Evolutionary conservation across 2,888 invertebrate species (phyloP).

Genomic region (Steinernema carpocapsae): DNA sequence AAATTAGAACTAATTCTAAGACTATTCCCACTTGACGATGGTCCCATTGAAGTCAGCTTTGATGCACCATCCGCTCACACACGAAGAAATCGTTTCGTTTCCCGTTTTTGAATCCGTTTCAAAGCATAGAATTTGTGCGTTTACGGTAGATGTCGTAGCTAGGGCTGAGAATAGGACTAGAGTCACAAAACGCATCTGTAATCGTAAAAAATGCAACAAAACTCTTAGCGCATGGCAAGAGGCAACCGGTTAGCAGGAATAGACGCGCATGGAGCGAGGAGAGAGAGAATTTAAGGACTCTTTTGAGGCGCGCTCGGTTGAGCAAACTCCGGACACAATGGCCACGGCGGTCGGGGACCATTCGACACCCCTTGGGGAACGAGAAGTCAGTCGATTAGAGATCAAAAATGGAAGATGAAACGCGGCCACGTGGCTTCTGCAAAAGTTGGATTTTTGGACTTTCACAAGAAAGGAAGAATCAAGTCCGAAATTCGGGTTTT

Average conservation of each 20-base stretch:
- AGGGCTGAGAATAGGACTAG: too few species aligned
- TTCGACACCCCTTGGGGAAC: too few species aligned
- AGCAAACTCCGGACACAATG: constrained; percentile 10
- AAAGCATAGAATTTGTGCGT: not conserved
- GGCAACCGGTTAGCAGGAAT: not conserved
- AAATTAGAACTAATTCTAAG: not conserved
- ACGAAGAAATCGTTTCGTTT: not conserved
- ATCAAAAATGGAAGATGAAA: too few species aligned
- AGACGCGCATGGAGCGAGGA: not conserved
- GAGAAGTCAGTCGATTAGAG: too few species aligned
- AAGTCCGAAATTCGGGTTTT: too few species aligned
- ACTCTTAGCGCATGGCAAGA: not conserved
- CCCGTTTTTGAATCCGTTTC: not conserved
- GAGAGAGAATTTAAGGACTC: constrained; percentile 1
- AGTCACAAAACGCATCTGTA: not conserved
- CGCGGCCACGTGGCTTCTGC: too few species aligned
- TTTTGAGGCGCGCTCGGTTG: too few species aligned
- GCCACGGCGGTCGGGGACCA: not conserved
- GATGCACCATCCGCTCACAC: constrained; percentile 13
- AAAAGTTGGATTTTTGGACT: too few species aligned
- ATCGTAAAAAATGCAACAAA: not conserved
- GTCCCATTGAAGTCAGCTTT: constrained; percentile 8
- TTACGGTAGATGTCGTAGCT: not conserved
- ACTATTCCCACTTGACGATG: not conserved
- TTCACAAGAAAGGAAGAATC: too few species aligned